Evolutionary conservation across 1,140 invertebrate species (phyloP).

Genomic region (Asobara japonica): DNA sequence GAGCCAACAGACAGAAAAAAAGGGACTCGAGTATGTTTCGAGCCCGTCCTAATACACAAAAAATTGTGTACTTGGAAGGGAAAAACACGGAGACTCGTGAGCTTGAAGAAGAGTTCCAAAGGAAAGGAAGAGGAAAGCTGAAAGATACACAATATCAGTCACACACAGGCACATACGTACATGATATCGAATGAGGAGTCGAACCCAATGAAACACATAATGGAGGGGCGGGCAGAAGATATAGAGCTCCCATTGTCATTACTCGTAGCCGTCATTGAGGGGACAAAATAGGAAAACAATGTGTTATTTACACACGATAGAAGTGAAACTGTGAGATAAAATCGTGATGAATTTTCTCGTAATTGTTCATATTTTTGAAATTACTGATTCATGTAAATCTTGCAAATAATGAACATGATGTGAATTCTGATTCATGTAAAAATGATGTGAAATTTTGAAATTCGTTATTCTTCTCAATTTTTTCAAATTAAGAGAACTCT

Average conservation of each 20-base stretch:
- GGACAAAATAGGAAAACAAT: conserved; percentile 9
- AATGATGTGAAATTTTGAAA: too few species aligned
- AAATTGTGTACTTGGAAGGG: background rate
- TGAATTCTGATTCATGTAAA: too few species aligned
- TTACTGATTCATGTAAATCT: too few species aligned
- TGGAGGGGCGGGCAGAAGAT: background rate
- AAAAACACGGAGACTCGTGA: background rate
- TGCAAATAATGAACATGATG: too few species aligned
- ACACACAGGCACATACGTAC: background rate
- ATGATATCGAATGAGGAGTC: background rate
- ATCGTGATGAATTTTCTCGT: too few species aligned
- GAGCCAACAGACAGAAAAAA: background rate
- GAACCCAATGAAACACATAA: background rate
- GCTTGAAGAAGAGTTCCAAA: background rate
- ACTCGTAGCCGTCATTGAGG: conserved; percentile 6
- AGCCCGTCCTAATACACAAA: background rate
- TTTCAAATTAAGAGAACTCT: too few species aligned
- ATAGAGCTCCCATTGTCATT: background rate
- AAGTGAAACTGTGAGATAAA: too few species aligned
- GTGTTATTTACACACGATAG: too few species aligned
- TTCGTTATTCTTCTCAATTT: too few species aligned
- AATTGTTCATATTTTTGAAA: too few species aligned
- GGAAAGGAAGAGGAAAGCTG: background rate
- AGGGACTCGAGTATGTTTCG: background rate
- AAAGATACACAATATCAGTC: background rate